Percentiles rank a stretch among this genome's conserved stretches.
Evolutionary conservation across 2,888 invertebrate species (phyloP).

Genomic region (Heliconius erato): DNA sequence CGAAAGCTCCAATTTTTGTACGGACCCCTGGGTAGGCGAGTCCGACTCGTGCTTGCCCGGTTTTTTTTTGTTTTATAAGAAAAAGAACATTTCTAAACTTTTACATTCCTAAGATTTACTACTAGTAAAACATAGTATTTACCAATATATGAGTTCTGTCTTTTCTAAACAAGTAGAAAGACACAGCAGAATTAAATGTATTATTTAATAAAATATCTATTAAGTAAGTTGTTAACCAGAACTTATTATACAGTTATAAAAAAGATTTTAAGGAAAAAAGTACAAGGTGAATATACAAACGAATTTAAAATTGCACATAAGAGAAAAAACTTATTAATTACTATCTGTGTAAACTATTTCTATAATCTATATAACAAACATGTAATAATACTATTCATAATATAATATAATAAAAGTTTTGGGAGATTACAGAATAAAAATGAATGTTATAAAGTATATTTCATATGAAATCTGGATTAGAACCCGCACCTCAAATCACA

Average conservation of each 20-base stretch:
- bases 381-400: conserved; percentile 46
- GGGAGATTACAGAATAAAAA: conserved; percentile 35
- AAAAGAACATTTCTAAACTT: too few species aligned
- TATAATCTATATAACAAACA: conserved; percentile 50
- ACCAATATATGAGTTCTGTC: background rate
- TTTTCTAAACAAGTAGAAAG: background rate
- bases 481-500: conserved; percentile 13
- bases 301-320: conserved; percentile 46
- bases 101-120: too few species aligned
- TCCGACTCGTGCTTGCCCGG: too few species aligned
- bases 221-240: background rate
- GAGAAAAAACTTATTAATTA: conserved; percentile 26
- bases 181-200: background rate
- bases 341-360: conserved; percentile 47
- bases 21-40: too few species aligned
- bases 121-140: too few species aligned
- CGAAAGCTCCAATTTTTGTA: too few species aligned
- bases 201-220: background rate
- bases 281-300: conserved; percentile 2
- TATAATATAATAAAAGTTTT: conserved; percentile 40
- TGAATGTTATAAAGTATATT: conserved; percentile 9
- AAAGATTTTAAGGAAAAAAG: conserved; percentile 15
- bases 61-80: too few species aligned
- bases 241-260: background rate
- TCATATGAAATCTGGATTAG: conserved; percentile 8